Base-by-base conservation (phyloP, 2,888 invertebrate species). In the Agrotis segetum region DNA sequence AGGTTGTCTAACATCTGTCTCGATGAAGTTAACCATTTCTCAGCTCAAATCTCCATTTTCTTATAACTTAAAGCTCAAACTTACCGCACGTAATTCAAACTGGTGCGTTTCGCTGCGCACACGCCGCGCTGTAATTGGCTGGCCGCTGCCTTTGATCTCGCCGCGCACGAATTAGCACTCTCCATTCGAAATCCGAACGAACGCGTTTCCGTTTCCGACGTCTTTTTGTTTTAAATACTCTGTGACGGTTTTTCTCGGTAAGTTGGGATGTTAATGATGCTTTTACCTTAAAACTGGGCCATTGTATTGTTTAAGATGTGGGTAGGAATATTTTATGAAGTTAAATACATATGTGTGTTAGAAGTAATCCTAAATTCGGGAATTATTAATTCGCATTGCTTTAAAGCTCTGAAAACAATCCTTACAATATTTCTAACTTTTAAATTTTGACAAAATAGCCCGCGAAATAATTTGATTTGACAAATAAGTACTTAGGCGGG, bases 141-240 rank as follows among this genome's bases (percentile, higher is more conserved):
- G 84, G 87, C 81, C 85, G 84, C 84, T 70, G 82, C 74, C 89
- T 95, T 95, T 95, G 94, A 95, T 95, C 93, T 93, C 89, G 91
- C 93, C 92, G 93, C 92, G 92, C 89, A 89, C 93, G 92, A 93
- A 93, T 94, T 92, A 92, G 90, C 90, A 89, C 88, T 86, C 87
- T 79, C 81, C 84, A 90, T 91, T 91, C 87, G 82, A 91, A 92
- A 89, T 84, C 86, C 88, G 85, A 88, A 88, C 85, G 86, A 86
- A 88, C 89, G 85, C 85, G 85, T 91, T 93, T 93, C 92, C 92
- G 92, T 91, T 92, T 90, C 89, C 90, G 83, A 85, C 74, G 77
- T 78, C 76, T 83, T 87, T 87, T 85, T 84, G 78, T 78, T 85
- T 85, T 78, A 79, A 78, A 81, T 76, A 66, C 58, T 29, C 60